phyloP scores from a whole-genome alignment of 2,113 vertebrate species.

The Rhinogobius similis region DNA sequence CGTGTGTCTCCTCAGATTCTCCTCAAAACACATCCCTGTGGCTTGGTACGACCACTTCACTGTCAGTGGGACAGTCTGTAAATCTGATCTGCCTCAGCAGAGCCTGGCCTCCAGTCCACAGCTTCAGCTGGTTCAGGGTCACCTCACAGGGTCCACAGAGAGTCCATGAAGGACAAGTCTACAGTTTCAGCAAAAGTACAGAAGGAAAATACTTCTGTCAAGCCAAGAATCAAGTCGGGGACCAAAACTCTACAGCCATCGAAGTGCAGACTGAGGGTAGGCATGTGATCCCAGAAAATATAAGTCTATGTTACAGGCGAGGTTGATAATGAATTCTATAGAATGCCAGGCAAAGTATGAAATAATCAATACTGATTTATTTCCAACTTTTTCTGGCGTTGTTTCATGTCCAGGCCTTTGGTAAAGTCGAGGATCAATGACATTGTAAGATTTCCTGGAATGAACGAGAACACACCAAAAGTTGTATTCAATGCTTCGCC shows the following conservation, averaged over 20 bases:
- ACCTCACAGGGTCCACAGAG: not conserved
- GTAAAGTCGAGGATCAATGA: too few relatives aligned
- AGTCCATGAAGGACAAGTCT: slow-evolving; percentile 14
- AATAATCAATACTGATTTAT: too few relatives aligned
- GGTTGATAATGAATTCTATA: too few relatives aligned
- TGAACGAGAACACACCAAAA: too few relatives aligned
- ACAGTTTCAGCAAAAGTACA: slow-evolving; percentile 9
- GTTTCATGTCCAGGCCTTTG: too few relatives aligned
- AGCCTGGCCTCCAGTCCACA: slow-evolving; percentile 46
- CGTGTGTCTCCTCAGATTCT: slow-evolving; percentile 1
- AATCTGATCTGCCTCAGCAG: slow-evolving; percentile 56
- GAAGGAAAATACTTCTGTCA: slow-evolving; percentile 37
- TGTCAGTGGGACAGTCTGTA: slow-evolving; percentile 33
- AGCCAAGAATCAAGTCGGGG: slow-evolving; percentile 36
- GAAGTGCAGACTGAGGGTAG: too few relatives aligned
- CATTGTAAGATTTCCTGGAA: too few relatives aligned
- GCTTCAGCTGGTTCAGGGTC: slow-evolving; percentile 55
- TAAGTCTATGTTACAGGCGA: too few relatives aligned
- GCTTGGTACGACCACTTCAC: slow-evolving; percentile 4
- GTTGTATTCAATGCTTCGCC: too few relatives aligned
- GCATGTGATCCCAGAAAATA: too few relatives aligned
- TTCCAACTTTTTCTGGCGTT: too few relatives aligned
- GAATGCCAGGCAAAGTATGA: too few relatives aligned
- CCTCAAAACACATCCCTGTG: not conserved
- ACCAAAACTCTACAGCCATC: not conserved